Percentiles rank a stretch among this genome's conserved stretches.
Conservation (phyloP, 2,888 invertebrate genomes). For the Hemithea aestivaria region DNA sequence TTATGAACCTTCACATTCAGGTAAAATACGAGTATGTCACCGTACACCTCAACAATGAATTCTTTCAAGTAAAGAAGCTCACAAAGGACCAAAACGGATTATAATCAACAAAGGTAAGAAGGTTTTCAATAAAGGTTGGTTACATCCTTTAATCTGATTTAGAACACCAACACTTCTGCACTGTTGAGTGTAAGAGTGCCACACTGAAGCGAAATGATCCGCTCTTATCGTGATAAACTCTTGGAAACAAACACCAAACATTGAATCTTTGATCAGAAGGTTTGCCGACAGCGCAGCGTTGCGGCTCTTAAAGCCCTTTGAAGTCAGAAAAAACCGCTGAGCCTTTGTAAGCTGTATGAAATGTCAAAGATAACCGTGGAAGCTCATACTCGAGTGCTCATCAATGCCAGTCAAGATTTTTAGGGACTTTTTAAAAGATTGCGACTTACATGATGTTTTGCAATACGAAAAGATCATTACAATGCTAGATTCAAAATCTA, state of each 20-base stretch:
- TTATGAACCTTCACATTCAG: too few species aligned
- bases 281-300: constrained; percentile 5
- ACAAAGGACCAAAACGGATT: constrained; percentile 24
- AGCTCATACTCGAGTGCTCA: too few species aligned
- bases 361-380: too few species aligned
- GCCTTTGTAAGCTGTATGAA: too few species aligned
- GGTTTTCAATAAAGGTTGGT: constrained; percentile 14
- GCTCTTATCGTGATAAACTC: constrained; percentile 13
- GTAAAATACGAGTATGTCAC: constrained; percentile 4
- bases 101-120: constrained; percentile 13
- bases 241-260: constrained; percentile 13
- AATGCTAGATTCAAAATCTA: too few species aligned
- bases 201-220: constrained; percentile 12
- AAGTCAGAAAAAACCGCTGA: too few species aligned
- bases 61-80: not conserved
- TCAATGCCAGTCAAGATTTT: too few species aligned
- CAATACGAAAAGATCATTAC: too few species aligned
- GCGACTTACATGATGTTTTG: too few species aligned
- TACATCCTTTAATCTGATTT: constrained; percentile 22
- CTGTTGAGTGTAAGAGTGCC: constrained; percentile 3
- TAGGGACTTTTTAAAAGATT: too few species aligned
- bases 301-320: too few species aligned
- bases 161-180: constrained; percentile 15
- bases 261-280: constrained; percentile 13
- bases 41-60: constrained; percentile 6